Base-by-base conservation (phyloP, 2,888 invertebrate genomes). In the Archaeoteleia sp. region DNA sequence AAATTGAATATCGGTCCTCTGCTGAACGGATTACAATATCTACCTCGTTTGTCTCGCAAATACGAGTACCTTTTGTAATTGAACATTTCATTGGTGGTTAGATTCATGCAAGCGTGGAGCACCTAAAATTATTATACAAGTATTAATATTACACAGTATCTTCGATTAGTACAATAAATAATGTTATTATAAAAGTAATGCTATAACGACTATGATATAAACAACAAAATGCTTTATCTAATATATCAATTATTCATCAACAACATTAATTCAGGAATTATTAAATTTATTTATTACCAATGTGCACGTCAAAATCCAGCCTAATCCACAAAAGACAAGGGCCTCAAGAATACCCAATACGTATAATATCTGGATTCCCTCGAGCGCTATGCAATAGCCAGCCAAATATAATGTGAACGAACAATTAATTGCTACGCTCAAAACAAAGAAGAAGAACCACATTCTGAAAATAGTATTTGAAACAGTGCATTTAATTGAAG, bases 1-100 rank as follows among this genome's bases (percentile, higher is more conserved):
- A 96, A 87, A 86, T 97, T 97, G 80, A 93, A 88, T 48, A 94
- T 88, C 0, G 95, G 92, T 0, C 96, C 96, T 65, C 95, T 88
- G n/a, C 95, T 94, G 82, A 95, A 97, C 0, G 96, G 96, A 87
- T 96, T 97, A 81, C 93, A 91, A 83, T 95, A 96, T 68, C 93
- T 90, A 1, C 96, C 96, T 61, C 93, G 89, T 80, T 94, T 95
- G 83, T 96, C 96, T 51, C 95, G 88, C 68, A 97, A 85, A 83
- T 97, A 96, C 0, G 95, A 93, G 84, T 96, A 96, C 46, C 96
- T 89, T 82, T 95, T 95, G 84, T 94, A 94, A 87, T 96, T 96
- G 83, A 96, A 94, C 93, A 95, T 95, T 87, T 97, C 96, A 84
- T 96, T 97, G 37, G 96, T 96, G 4, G 97, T 96, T 62, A 96